These are phyloP conservation scores for Machimus atricapillus DNA, from an alignment of 2,888 invertebrate genomes.

Conservation along the genomic window DNA sequence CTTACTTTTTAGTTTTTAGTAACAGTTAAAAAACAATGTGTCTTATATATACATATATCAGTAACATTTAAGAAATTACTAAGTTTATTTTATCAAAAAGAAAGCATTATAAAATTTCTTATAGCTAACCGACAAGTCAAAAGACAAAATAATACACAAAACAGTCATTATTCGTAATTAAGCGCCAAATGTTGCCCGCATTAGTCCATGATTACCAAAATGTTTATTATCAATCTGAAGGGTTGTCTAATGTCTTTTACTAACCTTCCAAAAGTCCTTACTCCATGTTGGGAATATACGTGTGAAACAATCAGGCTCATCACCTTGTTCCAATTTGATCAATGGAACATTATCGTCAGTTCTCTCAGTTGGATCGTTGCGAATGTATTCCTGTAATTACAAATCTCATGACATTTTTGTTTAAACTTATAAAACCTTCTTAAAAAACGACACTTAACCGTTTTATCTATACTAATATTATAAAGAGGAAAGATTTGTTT, in stretches of 20 bases:
- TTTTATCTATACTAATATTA: too few species aligned
- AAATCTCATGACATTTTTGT: neutral
- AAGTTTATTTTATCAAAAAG: neutral
- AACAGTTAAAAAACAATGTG: neutral
- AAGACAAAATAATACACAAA: neutral
- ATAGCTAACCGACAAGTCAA: neutral
- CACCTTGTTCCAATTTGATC: slow-evolving; percentile 74
- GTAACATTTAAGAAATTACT: neutral
- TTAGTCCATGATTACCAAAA: neutral
- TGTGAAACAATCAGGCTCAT: slow-evolving; percentile 78
- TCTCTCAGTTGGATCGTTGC: slow-evolving; percentile 72
- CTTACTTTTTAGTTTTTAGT: too few species aligned
- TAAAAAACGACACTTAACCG: too few species aligned
- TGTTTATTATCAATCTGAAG: neutral
- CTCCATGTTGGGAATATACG: slow-evolving; percentile 81
- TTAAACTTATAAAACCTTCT: too few species aligned
- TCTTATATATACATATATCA: neutral
- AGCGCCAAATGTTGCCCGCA: neutral
- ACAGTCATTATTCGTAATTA: neutral
- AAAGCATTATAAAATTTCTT: neutral
- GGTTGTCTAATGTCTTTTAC: slow-evolving; percentile 51
- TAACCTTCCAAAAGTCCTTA: slow-evolving; percentile 71
- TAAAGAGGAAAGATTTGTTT: too few species aligned
- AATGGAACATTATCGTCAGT: slow-evolving; percentile 72
- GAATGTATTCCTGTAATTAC: slow-evolving; percentile 71